Conservation (phyloP, 1,140 invertebrate species). For the Penaeus chinensis region DNA sequence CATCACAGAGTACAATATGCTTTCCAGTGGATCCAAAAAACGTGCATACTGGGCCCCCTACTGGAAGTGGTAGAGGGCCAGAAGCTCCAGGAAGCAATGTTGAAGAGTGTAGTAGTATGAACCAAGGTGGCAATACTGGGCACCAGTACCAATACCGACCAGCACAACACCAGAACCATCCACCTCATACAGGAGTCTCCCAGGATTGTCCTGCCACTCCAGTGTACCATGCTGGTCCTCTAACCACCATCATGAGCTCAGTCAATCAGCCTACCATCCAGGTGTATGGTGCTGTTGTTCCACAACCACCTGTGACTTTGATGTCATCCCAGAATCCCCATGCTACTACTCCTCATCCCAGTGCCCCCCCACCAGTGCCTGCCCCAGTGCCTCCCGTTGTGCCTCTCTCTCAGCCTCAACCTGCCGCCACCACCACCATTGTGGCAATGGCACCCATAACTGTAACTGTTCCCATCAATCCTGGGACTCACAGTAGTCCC, state of each 20-base stretch:
- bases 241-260: slow-evolving; percentile 54
- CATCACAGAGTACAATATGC: slow-evolving; percentile 68
- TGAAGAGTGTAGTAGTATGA: slow-evolving; percentile 36
- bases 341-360: slow-evolving; percentile 46
- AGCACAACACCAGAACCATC: slow-evolving; percentile 68
- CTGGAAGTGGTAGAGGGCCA: slow-evolving; percentile 84
- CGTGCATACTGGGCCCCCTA: slow-evolving; percentile 95
- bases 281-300: slow-evolving; percentile 57
- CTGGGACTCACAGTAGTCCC: slow-evolving; percentile 31
- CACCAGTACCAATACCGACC: slow-evolving; percentile 72
- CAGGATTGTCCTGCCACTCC: slow-evolving; percentile 48
- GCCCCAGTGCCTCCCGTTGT: slow-evolving; percentile 59
- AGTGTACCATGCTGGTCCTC: slow-evolving; percentile 46
- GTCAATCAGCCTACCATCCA: slow-evolving; percentile 54
- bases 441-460: slow-evolving; percentile 51
- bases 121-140: slow-evolving; percentile 35
- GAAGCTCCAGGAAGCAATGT: slow-evolving; percentile 67
- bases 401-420: slow-evolving; percentile 57
- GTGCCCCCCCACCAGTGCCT: slow-evolving; percentile 55
- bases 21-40: slow-evolving; percentile 95
- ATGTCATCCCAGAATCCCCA: slow-evolving; percentile 57
- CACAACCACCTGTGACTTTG: slow-evolving; percentile 49
- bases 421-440: slow-evolving; percentile 39
- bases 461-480: slow-evolving; percentile 45
- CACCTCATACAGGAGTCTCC: slow-evolving; percentile 48